These are phyloP conservation scores for Saguinus midas DNA, from an alignment of 2,113 vertebrate genomes.

Conservation along the genomic window DNA sequence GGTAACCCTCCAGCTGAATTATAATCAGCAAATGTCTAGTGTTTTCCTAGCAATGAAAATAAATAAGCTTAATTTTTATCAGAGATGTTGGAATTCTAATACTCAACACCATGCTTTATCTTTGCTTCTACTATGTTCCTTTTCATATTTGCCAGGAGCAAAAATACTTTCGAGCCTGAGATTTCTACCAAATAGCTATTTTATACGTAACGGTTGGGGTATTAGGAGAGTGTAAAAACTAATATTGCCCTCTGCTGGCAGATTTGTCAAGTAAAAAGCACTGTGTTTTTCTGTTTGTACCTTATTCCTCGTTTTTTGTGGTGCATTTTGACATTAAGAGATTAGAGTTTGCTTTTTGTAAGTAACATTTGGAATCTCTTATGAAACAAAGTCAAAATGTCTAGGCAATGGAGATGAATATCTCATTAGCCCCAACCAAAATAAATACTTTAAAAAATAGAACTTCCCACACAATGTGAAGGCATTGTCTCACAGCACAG, in stretches of 20 bases:
- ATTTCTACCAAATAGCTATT: slow-evolving; percentile 19
- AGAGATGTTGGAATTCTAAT: slow-evolving; percentile 15
- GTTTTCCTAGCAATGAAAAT: not conserved
- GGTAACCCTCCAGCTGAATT: not conserved
- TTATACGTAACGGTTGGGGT: not conserved
- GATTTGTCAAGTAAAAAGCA: slow-evolving; percentile 8
- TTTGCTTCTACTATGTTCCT: not conserved
- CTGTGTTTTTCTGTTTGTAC: not conserved
- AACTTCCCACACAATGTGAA: not conserved
- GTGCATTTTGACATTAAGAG: not conserved
- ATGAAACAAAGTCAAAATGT: slow-evolving; percentile 35
- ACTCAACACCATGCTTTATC: not conserved
- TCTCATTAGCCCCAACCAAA: not conserved
- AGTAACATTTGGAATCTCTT: slow-evolving; percentile 24
- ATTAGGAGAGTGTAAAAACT: slow-evolving; percentile 34
- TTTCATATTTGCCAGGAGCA: not conserved
- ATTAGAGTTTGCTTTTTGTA: slow-evolving; percentile 10
- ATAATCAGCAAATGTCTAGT: not conserved
- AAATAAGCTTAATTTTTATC: not conserved
- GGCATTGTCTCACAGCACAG: not conserved
- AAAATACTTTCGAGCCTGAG: not conserved
- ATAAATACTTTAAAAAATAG: not conserved
- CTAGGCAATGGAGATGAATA: not conserved
- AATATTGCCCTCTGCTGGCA: slow-evolving; percentile 76
- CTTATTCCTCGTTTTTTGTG: not conserved